A percentile compares a stretch with the other conserved stretches of the same genome.
Evolutionary conservation across 2,113 vertebrate genomes (phyloP).

Genomic region (Smithornis capensis): DNA sequence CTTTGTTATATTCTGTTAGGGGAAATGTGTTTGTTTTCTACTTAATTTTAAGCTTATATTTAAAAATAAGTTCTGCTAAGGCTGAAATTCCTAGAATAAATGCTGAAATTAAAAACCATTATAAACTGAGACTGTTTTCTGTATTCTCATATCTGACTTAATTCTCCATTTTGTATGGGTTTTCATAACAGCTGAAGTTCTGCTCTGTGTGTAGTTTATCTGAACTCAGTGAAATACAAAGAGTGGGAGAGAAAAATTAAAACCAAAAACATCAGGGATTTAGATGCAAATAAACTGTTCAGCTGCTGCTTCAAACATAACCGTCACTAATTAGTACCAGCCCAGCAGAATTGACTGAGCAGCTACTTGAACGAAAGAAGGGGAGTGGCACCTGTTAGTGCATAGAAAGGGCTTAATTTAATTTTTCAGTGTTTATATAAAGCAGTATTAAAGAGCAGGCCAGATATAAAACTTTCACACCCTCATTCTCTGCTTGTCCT

Average conservation of each 20-base stretch:
- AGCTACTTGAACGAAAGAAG: background rate
- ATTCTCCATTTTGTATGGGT: background rate
- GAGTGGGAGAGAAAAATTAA: background rate
- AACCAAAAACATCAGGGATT: background rate
- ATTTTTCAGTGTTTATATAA: slow-evolving; percentile 10
- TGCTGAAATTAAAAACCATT: background rate
- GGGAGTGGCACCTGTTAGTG: slow-evolving; percentile 20
- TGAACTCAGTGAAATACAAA: background rate
- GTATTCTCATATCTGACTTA: background rate
- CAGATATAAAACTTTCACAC: background rate
- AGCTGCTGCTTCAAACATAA: slow-evolving; percentile 18
- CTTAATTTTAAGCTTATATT: background rate
- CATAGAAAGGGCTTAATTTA: background rate
- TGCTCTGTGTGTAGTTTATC: background rate
- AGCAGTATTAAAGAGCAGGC: background rate
- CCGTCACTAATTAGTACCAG: background rate
- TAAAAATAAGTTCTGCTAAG: background rate
- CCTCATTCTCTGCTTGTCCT: background rate
- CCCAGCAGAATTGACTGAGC: background rate
- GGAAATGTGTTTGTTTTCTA: background rate
- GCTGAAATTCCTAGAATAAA: background rate
- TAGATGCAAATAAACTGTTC: slow-evolving; percentile 10
- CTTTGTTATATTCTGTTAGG: background rate
- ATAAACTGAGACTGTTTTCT: background rate
- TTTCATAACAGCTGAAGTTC: background rate